Conservation (phyloP, 2,888 invertebrate species). For the Hypomecis punctinalis region DNA sequence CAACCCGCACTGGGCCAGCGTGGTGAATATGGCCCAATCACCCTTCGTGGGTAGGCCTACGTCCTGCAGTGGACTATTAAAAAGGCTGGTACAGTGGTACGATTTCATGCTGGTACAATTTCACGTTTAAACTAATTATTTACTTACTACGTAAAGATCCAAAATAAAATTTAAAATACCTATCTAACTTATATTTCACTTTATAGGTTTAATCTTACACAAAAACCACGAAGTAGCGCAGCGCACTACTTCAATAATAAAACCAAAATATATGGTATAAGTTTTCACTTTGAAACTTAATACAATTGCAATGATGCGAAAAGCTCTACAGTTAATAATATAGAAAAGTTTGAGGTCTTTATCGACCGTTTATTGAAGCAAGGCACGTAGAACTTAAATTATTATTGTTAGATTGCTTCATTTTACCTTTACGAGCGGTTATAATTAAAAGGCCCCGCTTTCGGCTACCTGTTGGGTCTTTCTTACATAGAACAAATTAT, state of each 20-base stretch:
- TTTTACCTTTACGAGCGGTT: slow-evolving; percentile 31
- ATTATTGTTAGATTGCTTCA: slow-evolving; percentile 29
- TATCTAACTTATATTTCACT: no score
- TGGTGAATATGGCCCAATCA: no score
- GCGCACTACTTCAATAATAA: neutral
- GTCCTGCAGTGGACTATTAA: no score
- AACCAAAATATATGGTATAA: neutral
- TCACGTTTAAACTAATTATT: no score
- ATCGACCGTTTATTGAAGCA: slow-evolving; percentile 8
- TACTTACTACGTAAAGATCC: neutral
- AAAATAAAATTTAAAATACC: neutral
- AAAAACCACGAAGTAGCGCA: no score
- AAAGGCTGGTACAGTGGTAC: no score
- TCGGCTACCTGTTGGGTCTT: slow-evolving; percentile 21
- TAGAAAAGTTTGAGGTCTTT: slow-evolving; percentile 1
- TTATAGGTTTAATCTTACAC: no score
- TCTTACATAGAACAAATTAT: no score
- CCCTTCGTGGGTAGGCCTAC: no score
- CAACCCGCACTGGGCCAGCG: no score
- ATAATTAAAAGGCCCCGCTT: slow-evolving; percentile 29
- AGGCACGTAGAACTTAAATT: slow-evolving; percentile 33
- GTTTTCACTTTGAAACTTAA: neutral
- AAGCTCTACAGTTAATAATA: neutral
- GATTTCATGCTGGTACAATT: no score
- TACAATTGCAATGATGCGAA: slow-evolving; percentile 3